Conservation (phyloP, 1,140 invertebrate genomes). For the Halyomorpha halys region DNA sequence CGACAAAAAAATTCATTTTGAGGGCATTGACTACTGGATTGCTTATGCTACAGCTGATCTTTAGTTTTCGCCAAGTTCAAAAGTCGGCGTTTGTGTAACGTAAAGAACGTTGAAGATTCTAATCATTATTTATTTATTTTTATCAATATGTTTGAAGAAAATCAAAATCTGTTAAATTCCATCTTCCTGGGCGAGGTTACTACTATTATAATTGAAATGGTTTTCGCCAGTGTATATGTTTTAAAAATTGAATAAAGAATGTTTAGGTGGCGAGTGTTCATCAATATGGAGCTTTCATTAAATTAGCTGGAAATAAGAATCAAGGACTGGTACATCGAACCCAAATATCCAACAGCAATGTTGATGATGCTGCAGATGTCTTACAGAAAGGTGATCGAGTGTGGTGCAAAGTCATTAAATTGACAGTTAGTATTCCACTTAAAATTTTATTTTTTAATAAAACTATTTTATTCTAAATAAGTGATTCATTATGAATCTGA, state of each 20-base stretch:
- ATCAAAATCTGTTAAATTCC: neutral
- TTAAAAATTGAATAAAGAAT: neutral
- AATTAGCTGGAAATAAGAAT: conserved; percentile 37
- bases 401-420: conserved; percentile 39
- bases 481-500: too few species aligned
- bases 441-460: too few species aligned
- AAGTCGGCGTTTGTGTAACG: too few species aligned
- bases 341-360: conserved; percentile 32
- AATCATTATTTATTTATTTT: neutral
- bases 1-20: too few species aligned
- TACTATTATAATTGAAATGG: neutral
- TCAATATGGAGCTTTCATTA: conserved; percentile 41
- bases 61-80: too few species aligned
- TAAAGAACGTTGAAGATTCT: too few species aligned
- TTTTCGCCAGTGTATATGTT: neutral
- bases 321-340: conserved; percentile 37
- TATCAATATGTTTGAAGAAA: neutral
- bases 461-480: too few species aligned
- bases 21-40: too few species aligned
- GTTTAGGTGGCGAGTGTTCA: conserved; percentile 37
- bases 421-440: conserved; percentile 25
- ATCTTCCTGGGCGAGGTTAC: conserved; percentile 1
- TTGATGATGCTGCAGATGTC: conserved; percentile 38
- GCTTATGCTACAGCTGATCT: too few species aligned
- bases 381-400: conserved; percentile 37